These are phyloP conservation scores for Drosophila stalkeri DNA, from an alignment of 2,888 invertebrate species.

Conservation along the genomic window DNA sequence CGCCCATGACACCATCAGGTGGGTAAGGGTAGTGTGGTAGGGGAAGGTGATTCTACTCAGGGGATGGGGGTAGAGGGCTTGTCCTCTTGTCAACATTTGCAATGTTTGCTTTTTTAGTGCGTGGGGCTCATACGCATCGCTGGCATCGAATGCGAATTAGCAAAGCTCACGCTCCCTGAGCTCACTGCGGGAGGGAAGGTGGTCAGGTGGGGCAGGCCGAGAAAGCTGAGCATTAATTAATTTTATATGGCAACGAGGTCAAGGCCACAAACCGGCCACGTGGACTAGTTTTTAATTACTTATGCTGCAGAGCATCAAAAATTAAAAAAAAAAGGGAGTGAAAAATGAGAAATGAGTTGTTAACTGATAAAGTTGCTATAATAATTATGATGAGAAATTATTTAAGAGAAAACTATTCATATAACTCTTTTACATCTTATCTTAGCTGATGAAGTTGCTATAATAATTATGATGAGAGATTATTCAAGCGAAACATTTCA, in stretches of 20 bases:
- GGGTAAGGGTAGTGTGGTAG: constrained; percentile 22
- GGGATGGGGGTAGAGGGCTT: neutral
- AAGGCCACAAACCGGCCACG: constrained; percentile 54
- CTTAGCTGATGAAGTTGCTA: neutral
- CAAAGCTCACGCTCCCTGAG: constrained; percentile 33
- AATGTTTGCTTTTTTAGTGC: constrained; percentile 42
- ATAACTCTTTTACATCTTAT: too few species aligned
- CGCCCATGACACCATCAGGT: constrained; percentile 85
- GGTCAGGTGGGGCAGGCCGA: neutral
- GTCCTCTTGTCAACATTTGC: constrained; percentile 43
- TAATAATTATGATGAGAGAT: neutral
- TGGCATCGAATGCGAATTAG: constrained; percentile 71
- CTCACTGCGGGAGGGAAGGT: neutral
- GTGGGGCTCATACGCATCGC: constrained; percentile 61
- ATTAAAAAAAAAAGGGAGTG: constrained; percentile 7
- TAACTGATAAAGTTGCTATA: neutral
- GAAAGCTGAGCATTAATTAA: constrained; percentile 58
- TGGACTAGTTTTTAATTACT: constrained; percentile 50
- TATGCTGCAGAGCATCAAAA: constrained; percentile 30
- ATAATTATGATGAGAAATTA: too few species aligned
- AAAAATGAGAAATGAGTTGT: neutral
- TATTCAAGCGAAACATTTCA: too few species aligned
- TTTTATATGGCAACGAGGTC: constrained; percentile 66
- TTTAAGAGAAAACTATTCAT: too few species aligned
- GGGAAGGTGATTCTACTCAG: too few species aligned